Evolutionary conservation across 2,113 vertebrate species (phyloP), one percentile per base, ranked within the genome.

Genomic region (Vulpes lagopus): DNA sequence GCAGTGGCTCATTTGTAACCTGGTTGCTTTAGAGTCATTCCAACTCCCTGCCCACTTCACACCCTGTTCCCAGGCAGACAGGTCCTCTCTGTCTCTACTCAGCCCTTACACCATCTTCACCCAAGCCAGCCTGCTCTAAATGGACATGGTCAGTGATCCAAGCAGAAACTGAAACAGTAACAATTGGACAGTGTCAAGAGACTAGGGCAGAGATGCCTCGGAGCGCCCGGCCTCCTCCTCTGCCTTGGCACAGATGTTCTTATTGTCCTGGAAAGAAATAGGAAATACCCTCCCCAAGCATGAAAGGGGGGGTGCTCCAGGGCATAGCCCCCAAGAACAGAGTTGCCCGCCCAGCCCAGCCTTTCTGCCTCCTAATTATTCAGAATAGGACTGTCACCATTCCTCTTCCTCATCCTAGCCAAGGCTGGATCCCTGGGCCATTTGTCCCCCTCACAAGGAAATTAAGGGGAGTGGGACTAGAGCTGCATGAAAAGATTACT

Each of bases 171-270:
- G 62, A 92, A 96, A 92, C 79, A 92, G 86, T 97, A 98, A 98
- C 98, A 98, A 98, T 98, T 11, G 38, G 92, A 97, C 94, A 98
- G 97, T 98, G 97, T 98, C 97, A 96, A 96, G 92, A 97, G 97
- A 95, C 87, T 91, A 85, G 2, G 20, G 95, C 97, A 98, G 97
- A 97, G 97, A 98, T 98, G 98, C 97, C 98, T 97, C 97, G 2
- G 94, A 96, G 94, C 83, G 19, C 96, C 96, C 89, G 2, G 96
- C 97, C 97, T 97, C 97, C 91, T 98, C 97, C 80, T 96, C 95
- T 96, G 96, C 96, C 83, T 97, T 98, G 97, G 97, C 98, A 98
- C 97, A 98, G 94, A 97, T 96, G 92, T 97, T 95, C 80, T 98
- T 90, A 97, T 98, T 98, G 98, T 98, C 96, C 91, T 96, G 64